Evolutionary conservation across 2,797 vertebrate species (phyloP).

Genomic region (Pogoniulus pusillus): DNA sequence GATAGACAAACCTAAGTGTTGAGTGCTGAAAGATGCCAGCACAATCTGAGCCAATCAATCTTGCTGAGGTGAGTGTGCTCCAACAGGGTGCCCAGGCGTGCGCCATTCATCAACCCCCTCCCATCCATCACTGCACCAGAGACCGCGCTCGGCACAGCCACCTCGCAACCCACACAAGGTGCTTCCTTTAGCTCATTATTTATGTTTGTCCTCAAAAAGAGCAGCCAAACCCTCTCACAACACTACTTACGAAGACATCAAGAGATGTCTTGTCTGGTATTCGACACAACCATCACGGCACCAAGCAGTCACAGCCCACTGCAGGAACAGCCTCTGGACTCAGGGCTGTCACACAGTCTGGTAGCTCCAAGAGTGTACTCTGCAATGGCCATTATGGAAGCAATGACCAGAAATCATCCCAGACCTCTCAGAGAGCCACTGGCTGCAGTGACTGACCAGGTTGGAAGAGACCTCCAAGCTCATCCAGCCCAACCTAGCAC

Average conservation of each 20-base stretch:
- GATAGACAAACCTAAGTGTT: conserved; percentile 44
- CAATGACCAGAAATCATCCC: background rate
- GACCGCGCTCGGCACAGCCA: background rate
- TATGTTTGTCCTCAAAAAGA: conserved; percentile 32
- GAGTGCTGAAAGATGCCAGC: conserved; percentile 52
- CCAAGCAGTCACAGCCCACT: accelerated
- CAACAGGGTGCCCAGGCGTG: conserved; percentile 26
- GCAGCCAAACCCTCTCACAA: conserved; percentile 13
- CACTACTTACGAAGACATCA: conserved; percentile 24
- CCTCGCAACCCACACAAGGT: conserved; percentile 5
- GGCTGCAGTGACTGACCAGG: background rate
- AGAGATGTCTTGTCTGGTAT: background rate
- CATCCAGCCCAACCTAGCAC: too few relatives aligned
- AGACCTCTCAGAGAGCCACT: background rate
- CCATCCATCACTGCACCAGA: conserved; percentile 64
- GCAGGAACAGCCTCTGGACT: too few relatives aligned
- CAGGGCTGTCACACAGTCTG: too few relatives aligned
- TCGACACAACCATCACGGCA: background rate
- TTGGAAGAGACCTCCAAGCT: too few relatives aligned
- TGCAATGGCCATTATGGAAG: too few relatives aligned
- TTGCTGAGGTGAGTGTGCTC: conserved; percentile 36
- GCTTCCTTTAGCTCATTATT: conserved; percentile 44
- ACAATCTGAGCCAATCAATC: conserved; percentile 59
- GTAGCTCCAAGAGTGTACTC: accelerated
- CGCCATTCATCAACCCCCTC: conserved; percentile 59